phyloP scores from a whole-genome alignment of 2,888 invertebrate genomes.

The Rhaphigaster nebulosa region DNA sequence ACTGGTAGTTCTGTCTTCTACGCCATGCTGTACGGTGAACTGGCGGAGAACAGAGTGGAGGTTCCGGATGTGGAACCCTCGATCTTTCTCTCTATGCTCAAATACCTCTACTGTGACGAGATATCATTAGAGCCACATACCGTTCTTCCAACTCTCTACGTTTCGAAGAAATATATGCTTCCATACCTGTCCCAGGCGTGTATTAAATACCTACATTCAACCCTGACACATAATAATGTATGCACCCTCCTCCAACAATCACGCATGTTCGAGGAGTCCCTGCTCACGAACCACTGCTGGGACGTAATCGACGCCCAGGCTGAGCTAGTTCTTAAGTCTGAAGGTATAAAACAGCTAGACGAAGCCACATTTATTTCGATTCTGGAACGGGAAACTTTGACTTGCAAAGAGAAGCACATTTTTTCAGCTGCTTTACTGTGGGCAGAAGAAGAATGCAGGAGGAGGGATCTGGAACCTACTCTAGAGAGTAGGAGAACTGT shows the following conservation, averaged over 20 bases:
- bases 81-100: background rate
- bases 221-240: background rate
- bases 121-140: background rate
- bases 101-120: constrained; percentile 11
- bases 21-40: background rate
- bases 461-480: background rate
- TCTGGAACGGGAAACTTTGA: background rate
- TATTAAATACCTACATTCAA: background rate
- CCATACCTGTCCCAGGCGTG: background rate
- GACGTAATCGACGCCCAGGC: background rate
- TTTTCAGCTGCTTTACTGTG: background rate
- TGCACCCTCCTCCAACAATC: background rate
- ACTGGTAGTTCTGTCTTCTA: constrained; percentile 21
- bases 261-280: background rate
- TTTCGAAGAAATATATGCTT: background rate
- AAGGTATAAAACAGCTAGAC: background rate
- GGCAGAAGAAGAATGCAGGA: background rate
- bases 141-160: background rate
- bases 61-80: background rate
- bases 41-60: background rate
- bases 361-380: background rate
- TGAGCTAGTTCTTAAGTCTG: background rate
- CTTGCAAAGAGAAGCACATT: background rate
- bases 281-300: background rate
- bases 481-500: background rate